phyloP scores from a whole-genome alignment of 2,888 invertebrate species.

The Trimorus sp. region DNA sequence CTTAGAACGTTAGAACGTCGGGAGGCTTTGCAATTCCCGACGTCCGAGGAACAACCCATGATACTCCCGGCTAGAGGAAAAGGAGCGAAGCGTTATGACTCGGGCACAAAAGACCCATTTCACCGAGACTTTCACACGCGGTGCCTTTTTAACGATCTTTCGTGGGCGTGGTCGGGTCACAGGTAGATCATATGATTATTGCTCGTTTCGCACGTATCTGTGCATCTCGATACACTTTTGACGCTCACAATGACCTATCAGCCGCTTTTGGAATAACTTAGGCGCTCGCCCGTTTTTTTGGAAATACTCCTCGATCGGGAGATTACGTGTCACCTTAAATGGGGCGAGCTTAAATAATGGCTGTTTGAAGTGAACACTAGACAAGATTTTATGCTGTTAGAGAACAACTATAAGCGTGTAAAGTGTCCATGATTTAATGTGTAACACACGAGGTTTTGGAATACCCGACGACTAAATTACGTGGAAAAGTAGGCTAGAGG shows the following conservation, averaged over 20 bases:
- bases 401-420: too few species aligned
- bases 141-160: conserved; percentile 66
- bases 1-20: conserved; percentile 54
- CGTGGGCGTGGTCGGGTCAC: conserved; percentile 72
- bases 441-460: conserved; percentile 34
- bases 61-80: conserved; percentile 48
- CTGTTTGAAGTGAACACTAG: too few species aligned
- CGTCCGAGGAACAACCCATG: conserved; percentile 14
- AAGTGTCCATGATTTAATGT: conserved; percentile 48
- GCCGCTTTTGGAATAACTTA: conserved; percentile 7
- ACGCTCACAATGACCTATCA: conserved; percentile 39
- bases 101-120: conserved; percentile 71
- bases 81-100: conserved; percentile 71
- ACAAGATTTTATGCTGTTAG: too few species aligned
- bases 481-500: conserved; percentile 35
- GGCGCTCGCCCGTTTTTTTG: not conserved
- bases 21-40: conserved; percentile 33
- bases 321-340: too few species aligned
- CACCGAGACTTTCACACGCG: conserved; percentile 74
- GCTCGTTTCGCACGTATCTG: conserved; percentile 62
- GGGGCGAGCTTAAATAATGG: too few species aligned
- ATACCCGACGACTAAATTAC: conserved; percentile 54
- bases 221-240: conserved; percentile 55
- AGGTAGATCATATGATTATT: conserved; percentile 70
- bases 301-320: not conserved